Evolutionary conservation across 2,888 invertebrate species (phyloP), one percentile per base, ranked within the genome.

Genomic region (Choristoneura rosaceana): DNA sequence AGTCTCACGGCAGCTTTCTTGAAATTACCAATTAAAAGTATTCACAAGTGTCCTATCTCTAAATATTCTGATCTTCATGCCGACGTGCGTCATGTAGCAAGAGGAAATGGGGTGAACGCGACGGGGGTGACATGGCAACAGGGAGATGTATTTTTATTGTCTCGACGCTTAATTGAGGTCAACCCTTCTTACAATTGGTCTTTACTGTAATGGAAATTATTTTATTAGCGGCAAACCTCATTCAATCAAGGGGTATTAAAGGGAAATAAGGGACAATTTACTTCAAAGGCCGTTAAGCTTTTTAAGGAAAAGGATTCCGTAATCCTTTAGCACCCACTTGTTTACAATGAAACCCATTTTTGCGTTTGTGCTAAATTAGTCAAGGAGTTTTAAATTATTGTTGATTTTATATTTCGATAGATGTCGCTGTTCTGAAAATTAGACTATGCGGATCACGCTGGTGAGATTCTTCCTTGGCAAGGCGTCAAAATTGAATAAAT

Each of bases 91-190:
- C 71, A 71, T 47, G 15, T 45, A 25, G 58, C 25, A 50, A 41
- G 66, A 63, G 58, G 67, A 58, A 68, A 61, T 60, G 68, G 74
- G 71, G 68, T 64, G 69, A 58, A 41, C 33, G 25, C 55, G 33
- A 52, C 58, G 59, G 60, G 61, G 74, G 70, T 58, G 50, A 59
- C 62, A 58, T 68, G 67, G 62, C 71, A 71, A 63, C 67, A 38
- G 47, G 58, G 62, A 58, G 65, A 68, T 61, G 59, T 58, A 65
- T 69, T 58, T 74, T 74, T 74, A 74, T 71, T 69, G 61, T 45
- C 67, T 71, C 68, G 17, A 3, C 50, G 4, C 38, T 71, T 73
- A 74, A 74, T 74, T 74, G 73, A 69, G 69, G 45, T 55, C 73
- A 69, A 61, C 52, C 66, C 50, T 38, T 52, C 50, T 38, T 52